Conservation (phyloP, 2,797 vertebrate genomes). For the Taeniopygia guttata region DNA sequence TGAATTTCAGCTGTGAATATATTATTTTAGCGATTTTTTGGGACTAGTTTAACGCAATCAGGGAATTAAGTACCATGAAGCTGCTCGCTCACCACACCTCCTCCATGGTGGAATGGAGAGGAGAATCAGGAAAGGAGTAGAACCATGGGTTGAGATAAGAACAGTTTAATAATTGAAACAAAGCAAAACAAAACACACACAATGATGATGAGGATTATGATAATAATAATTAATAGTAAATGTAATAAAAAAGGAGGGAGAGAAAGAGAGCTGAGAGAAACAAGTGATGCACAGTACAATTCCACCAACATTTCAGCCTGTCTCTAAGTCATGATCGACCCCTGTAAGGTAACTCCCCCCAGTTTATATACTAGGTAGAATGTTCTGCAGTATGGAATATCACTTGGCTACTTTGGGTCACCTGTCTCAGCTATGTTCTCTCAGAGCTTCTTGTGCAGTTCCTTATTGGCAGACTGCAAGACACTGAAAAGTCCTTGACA, state of each 20-base stretch:
- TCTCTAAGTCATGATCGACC: fast-evolving
- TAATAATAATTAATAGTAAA: background rate
- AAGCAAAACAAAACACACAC: background rate
- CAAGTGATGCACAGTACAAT: background rate
- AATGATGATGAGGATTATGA: background rate
- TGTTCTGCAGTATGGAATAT: no score
- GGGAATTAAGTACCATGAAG: background rate
- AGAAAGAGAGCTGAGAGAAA: background rate
- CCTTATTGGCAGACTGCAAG: no score
- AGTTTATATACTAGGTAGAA: background rate
- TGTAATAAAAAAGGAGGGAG: background rate
- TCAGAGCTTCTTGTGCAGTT: background rate
- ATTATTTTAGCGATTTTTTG: background rate
- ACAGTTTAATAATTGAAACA: background rate
- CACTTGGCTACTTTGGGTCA: background rate
- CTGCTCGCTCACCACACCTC: background rate
- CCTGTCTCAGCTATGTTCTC: background rate
- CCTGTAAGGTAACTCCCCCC: background rate
- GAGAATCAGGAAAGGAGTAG: background rate
- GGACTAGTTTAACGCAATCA: background rate
- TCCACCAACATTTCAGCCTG: background rate
- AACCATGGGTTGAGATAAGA: background rate
- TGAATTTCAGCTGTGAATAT: background rate
- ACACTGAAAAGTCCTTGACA: background rate
- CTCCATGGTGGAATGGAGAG: background rate